A percentile compares a stretch with the other conserved stretches of the same genome.
Conservation (phyloP, 2,113 vertebrate species). For the Pholis gunnellus region DNA sequence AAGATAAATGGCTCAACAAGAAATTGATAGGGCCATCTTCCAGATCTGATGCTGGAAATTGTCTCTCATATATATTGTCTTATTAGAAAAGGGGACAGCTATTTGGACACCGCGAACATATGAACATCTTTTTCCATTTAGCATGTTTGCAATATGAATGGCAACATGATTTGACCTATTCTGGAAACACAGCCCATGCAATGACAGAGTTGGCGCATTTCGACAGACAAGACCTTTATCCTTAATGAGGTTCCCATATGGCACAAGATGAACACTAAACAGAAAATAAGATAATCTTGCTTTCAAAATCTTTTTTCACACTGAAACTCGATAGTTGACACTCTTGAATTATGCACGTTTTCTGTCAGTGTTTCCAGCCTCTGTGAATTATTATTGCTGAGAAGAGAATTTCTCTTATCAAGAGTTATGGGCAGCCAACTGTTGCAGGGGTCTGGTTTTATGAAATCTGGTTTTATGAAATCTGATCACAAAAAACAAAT, state of each 20-base stretch:
- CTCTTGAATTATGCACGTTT: background rate
- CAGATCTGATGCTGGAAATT: constrained; percentile 86
- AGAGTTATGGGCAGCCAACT: background rate
- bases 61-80: constrained; percentile 87
- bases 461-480: constrained; percentile 18
- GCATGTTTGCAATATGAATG: constrained; percentile 91
- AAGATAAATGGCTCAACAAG: constrained; percentile 91
- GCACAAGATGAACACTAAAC: constrained; percentile 50
- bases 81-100: constrained; percentile 87
- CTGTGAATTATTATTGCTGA: constrained; percentile 9
- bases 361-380: background rate
- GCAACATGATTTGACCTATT: constrained; percentile 88
- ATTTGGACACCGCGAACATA: constrained; percentile 78
- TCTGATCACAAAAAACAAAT: background rate
- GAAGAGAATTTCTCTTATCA: constrained; percentile 15
- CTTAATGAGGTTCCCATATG: constrained; percentile 43
- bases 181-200: constrained; percentile 50
- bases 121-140: constrained; percentile 90
- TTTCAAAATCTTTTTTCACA: constrained; percentile 38
- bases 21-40: constrained; percentile 88
- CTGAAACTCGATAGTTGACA: background rate
- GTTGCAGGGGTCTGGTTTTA: background rate
- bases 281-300: constrained; percentile 24
- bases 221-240: constrained; percentile 61
- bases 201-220: constrained; percentile 60